Evolutionary conservation across 2,113 vertebrate species (phyloP), one percentile per base, ranked within the genome.

Genomic region (Poeciliopsis retropinna): DNA sequence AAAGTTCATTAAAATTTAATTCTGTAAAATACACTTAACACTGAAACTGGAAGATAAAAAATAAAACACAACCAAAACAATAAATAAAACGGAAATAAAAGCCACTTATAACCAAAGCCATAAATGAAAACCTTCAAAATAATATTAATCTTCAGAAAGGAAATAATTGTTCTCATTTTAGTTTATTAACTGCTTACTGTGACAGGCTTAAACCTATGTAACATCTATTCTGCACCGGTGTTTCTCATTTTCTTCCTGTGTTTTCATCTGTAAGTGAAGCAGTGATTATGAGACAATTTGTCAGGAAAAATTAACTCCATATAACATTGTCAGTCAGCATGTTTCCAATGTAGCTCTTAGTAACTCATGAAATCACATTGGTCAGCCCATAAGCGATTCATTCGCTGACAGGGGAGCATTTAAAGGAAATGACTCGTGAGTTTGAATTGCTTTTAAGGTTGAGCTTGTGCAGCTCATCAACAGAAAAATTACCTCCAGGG

Each of bases 401-500:
- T 85, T 64, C 14, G 62, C 57, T 88, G 85, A 85, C 78, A 79
- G 80, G 27, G 73, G 54, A 73, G 72, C 76, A 85, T 89, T 80
- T 84, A 72, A 76, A 64, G 73, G 81, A 85, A 88, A 90, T 87
- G 82, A 80, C 76, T 66, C 2, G 70, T 75, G 75, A 76, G 67
- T 83, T 82, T 85, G 70, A 88, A 81, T 79, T 88, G 69, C 78
- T 89, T 88, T 87, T 80, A 85, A 85, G 77, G 80, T 78, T 66
- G 27, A 44, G 77, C 81, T 87, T 15, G 10, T 85, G 87, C 82
- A 75, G 73, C 80, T 82, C 85, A 81, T 89, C 81, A 76, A 61
- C 76, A 72, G 82, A 89, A 91, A 41, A 92, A 92, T 91, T 87
- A 90, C 87, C 80, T 88, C 63, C 74, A 67, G 81, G 78, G 79